These are phyloP conservation scores for Bombyx mandarina DNA, from an alignment of 1,140 invertebrate genomes.

Conservation along the genomic window DNA sequence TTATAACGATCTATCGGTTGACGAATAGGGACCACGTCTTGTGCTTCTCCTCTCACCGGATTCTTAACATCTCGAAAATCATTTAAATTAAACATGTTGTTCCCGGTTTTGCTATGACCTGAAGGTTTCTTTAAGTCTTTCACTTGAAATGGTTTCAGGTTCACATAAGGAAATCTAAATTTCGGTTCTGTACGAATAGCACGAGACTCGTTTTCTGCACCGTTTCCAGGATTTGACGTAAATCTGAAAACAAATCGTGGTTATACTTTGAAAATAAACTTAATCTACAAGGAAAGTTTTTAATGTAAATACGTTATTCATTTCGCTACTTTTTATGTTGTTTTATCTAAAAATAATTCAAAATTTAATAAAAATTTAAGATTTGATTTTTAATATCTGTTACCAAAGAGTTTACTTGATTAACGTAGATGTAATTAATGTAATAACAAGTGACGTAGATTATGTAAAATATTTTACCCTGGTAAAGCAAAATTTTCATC, in stretches of 20 bases:
- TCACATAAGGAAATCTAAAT: conserved; percentile 54
- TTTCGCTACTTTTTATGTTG: too few species aligned
- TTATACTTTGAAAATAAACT: too few species aligned
- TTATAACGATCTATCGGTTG: conserved; percentile 59
- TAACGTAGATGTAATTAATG: too few species aligned
- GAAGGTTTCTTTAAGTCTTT: conserved; percentile 36
- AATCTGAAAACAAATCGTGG: conserved; percentile 31
- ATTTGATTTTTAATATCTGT: too few species aligned
- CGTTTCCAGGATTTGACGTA: conserved; percentile 43
- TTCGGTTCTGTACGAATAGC: conserved; percentile 57
- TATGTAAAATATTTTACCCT: conserved; percentile 32
- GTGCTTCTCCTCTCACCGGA: conserved; percentile 55
- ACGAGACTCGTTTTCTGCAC: conserved; percentile 62
- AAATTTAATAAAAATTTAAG: too few species aligned
- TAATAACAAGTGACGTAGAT: too few species aligned
- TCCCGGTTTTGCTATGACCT: conserved; percentile 36
- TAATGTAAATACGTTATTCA: not conserved
- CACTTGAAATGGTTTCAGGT: conserved; percentile 56
- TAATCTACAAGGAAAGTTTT: not conserved
- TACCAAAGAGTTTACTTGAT: too few species aligned
- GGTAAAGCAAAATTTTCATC: conserved; percentile 57
- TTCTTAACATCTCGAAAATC: conserved; percentile 50
- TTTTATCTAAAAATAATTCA: too few species aligned
- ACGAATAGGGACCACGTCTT: conserved; percentile 38
- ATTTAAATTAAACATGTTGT: conserved; percentile 47